phyloP scores from a whole-genome alignment of 2,113 vertebrate species.

The Carassius carassius region DNA sequence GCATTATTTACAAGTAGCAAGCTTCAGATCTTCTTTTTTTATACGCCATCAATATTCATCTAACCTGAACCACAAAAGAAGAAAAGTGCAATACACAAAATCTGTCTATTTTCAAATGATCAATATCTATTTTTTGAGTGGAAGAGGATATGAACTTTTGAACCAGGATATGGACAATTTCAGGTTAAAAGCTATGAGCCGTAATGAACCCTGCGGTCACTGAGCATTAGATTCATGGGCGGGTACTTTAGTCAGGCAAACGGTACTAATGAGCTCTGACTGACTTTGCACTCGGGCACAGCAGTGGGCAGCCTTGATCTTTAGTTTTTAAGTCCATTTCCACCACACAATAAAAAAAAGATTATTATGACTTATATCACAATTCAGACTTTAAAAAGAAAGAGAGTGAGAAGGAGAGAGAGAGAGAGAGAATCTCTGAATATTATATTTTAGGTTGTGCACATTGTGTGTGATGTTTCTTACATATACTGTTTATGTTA shows the following conservation, averaged over 20 bases:
- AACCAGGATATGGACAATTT: conserved; percentile 69
- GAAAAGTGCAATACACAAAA: neutral
- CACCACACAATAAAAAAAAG: neutral
- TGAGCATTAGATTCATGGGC: conserved; percentile 19
- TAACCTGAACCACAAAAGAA: neutral
- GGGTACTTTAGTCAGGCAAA: conserved; percentile 56
- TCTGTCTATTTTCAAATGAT: neutral
- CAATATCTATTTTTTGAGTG: neutral
- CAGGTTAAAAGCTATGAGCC: conserved; percentile 60
- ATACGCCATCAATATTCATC: too few species aligned
- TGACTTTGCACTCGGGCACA: conserved; percentile 53
- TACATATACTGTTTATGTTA: too few species aligned
- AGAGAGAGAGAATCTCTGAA: too few species aligned
- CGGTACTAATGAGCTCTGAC: conserved; percentile 65
- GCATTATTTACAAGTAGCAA: too few species aligned
- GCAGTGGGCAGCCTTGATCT: conserved; percentile 40
- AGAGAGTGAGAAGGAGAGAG: too few species aligned
- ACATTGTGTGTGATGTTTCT: too few species aligned
- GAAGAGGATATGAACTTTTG: conserved; percentile 21
- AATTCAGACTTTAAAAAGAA: too few species aligned
- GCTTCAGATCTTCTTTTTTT: too few species aligned
- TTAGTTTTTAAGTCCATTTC: neutral
- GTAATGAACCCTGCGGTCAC: conserved; percentile 55
- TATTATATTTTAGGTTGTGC: too few species aligned
- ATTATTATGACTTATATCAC: too few species aligned